Evolutionary conservation across 2,113 vertebrate genomes (phyloP).

Genomic region (Phodopus roborovskii): DNA sequence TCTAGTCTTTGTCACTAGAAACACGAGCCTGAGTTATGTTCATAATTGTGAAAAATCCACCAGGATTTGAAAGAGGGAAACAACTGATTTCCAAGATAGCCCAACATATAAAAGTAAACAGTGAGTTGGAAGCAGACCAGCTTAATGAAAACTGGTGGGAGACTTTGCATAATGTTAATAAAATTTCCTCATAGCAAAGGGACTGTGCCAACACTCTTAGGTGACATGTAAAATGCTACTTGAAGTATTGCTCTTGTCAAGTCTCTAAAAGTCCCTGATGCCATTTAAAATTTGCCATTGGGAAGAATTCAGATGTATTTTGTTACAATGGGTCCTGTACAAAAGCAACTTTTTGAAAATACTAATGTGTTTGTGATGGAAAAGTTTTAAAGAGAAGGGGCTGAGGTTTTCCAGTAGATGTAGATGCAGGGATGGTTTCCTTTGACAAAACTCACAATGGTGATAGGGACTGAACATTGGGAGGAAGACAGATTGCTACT

Average conservation of each 20-base stretch:
- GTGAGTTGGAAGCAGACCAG: neutral
- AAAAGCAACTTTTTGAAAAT: conserved; percentile 31
- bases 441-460: neutral
- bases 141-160: neutral
- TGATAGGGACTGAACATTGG: neutral
- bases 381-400: conserved; percentile 19
- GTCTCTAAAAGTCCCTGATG: neutral
- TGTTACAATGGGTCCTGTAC: neutral
- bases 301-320: neutral
- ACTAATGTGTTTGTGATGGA: conserved; percentile 27
- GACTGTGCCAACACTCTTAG: neutral
- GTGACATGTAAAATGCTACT: neutral
- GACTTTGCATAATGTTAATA: neutral
- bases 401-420: neutral
- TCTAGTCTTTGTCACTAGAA: conserved; percentile 19
- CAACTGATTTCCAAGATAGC: neutral
- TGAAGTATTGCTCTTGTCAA: neutral
- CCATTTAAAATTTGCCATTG: conserved; percentile 32
- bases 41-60: conserved; percentile 21
- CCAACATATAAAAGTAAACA: neutral
- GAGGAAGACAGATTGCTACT: neutral
- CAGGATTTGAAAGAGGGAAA: conserved; percentile 1
- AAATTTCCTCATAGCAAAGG: neutral
- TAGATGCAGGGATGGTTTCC: neutral
- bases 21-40: neutral